These are phyloP conservation scores for Sphenopsis melanotis DNA, from an alignment of 2,797 vertebrate species.

Conservation along the genomic window DNA sequence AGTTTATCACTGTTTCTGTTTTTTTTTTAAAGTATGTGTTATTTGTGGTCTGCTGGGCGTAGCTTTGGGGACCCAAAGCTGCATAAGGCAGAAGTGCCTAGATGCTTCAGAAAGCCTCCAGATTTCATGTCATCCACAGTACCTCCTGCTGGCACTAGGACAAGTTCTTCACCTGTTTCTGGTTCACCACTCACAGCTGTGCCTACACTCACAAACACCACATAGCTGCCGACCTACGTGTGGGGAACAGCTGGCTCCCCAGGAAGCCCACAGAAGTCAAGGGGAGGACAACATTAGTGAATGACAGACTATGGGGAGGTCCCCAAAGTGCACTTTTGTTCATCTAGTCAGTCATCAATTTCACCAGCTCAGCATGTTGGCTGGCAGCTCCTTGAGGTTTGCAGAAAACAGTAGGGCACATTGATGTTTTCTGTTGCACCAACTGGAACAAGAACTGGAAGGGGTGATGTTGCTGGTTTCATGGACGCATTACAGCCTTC, in stretches of 20 bases:
- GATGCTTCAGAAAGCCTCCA: neutral
- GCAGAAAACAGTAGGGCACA: neutral
- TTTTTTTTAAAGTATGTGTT: neutral
- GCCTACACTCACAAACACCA: neutral
- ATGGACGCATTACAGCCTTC: neutral
- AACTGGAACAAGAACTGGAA: neutral
- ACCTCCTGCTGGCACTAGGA: neutral
- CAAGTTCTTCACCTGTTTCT: conserved; percentile 36
- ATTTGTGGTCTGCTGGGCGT: neutral
- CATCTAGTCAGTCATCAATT: conserved; percentile 46
- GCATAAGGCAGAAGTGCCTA: neutral
- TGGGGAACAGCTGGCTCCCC: conserved; percentile 44
- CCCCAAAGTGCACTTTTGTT: conserved; percentile 55
- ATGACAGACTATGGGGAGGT: conserved; percentile 42
- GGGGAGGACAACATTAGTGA: conserved; percentile 48
- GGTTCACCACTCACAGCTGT: conserved; percentile 54
- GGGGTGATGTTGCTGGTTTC: neutral
- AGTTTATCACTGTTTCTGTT: neutral
- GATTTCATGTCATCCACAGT: neutral
- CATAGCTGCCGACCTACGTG: fast-evolving
- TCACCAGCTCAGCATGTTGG: conserved; percentile 11
- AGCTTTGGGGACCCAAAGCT: neutral
- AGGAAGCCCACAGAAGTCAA: conserved; percentile 36
- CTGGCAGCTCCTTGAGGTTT: conserved; percentile 46
- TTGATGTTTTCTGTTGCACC: neutral